Base-by-base conservation (phyloP, 2,113 vertebrate genomes). In the Oryzias melastigma region DNA sequence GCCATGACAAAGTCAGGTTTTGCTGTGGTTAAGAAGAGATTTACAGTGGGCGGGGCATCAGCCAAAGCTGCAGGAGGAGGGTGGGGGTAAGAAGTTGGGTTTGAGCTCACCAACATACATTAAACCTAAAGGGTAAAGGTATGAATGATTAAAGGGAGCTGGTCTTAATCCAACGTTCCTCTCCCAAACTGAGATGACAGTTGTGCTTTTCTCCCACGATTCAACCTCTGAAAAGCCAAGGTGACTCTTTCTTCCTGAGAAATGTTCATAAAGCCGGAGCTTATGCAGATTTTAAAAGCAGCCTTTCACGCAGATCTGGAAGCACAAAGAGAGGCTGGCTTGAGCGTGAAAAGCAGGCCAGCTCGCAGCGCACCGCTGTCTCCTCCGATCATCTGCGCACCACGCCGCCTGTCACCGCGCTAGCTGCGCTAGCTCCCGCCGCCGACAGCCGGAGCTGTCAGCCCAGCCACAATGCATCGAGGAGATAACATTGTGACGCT, bases 351-450 rank as follows among this genome's bases (percentile, higher is more conserved):
- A 58, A 76, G 52, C 65, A 53, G 60, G 52, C 46, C 68, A 43
- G 54, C 62, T 16, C 2, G 27, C 50, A 43, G 7, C 50, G n/a
- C 62, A 48, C 58, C 68, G 41, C 75, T 68, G 78, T 81, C 78
- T 55, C 5, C 55, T 75, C 71, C 22, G 18, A 79, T 86, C 76
- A 77, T 77, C 73, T 64, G 53, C 24, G 53, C 78, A 52, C 74
- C 55, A 68, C 71, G 67, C 16, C 50, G 52, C 44, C 80, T 78
- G 78, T 79, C 74, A 58, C 27, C 50, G 14, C 13, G 46, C 53
- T 7, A 35, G 70, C 54, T 47, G 61, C 59, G 29, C 68, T 64
- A 61, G 18, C 65, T 62, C 42, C 0, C 65, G 47, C 80, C 63
- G 41, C 58, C 60, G 50, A 52, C 71, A 56, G 76, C 60, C 63